Base-by-base conservation (phyloP, 2,888 invertebrate species). In the Eucera pruinosa region DNA sequence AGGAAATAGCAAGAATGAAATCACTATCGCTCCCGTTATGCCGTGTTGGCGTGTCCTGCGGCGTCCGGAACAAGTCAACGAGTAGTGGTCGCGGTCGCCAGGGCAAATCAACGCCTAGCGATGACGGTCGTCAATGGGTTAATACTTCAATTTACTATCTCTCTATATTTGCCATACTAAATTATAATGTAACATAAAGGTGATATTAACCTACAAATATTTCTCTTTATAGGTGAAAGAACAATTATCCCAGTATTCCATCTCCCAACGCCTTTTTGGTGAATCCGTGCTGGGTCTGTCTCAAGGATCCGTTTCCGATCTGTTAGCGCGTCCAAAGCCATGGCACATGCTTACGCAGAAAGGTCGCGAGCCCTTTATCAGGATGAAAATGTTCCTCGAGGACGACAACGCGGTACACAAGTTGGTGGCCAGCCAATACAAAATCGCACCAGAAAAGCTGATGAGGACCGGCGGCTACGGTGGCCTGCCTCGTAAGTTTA, bases 271-370 rank as follows among this genome's bases (percentile, higher is more conserved):
- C 84, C 94, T 99, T 58, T 99, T 99, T 91, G 99, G 99, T 9
- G 99, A 99, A 92, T 98, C 97, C 1, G 99, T 99, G n/a, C 94
- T 99, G 73, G 98, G 98, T 0, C 93, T 98, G 64, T 98, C 98
- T 1, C 98, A 98, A 92, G 99, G 99, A 43, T 98, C 98, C 4
- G 99, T 99, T 0, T 99, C 98, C 55, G 99, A 99, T 93, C 94
- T 99, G 48, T 94, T 99, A 80, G 99, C 99, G 27, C 93, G 99
- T 62, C 99, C 99, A 41, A 99, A 99, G 92, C 98, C 99, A 0
- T 99, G 99, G 99, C 98, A 98, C 91, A 98, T 99, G 98, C 94
- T 99, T 60, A 99, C 99, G 15, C 98, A 97, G 90, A 98, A 98
- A 92, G 98, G 98, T 1, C 94, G 98, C 30, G 98, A 99, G 90